Conservation (phyloP, 2,888 invertebrate genomes). For the Melipona beecheii region DNA sequence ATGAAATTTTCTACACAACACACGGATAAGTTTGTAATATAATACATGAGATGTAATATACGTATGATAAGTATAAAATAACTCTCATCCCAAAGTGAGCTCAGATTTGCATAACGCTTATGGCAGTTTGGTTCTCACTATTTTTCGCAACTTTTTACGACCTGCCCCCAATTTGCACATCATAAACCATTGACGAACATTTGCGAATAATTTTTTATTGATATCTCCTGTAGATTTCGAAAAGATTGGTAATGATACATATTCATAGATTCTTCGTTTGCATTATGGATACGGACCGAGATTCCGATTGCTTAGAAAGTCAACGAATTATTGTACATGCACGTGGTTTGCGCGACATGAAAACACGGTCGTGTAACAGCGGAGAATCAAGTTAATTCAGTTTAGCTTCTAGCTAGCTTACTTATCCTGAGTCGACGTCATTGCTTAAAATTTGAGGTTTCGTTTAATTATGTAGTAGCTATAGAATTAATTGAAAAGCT, state of each 20-base stretch:
- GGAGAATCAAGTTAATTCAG: slow-evolving; percentile 49
- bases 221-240: background rate
- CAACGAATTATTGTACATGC: slow-evolving; percentile 37
- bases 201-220: slow-evolving; percentile 13
- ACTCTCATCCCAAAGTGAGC: background rate
- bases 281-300: background rate
- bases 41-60: too few relatives aligned
- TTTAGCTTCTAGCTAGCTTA: slow-evolving; percentile 35
- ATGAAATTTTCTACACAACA: background rate
- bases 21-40: background rate
- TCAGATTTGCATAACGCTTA: slow-evolving; percentile 12
- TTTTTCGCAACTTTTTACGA: slow-evolving; percentile 33
- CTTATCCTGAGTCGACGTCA: slow-evolving; percentile 14
- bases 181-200: slow-evolving; percentile 27
- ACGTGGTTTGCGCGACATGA: slow-evolving; percentile 19
- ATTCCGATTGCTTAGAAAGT: slow-evolving; percentile 17
- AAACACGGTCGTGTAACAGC: slow-evolving; percentile 36
- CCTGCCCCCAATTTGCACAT: slow-evolving; percentile 17
- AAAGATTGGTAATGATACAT: background rate
- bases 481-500: too few relatives aligned
- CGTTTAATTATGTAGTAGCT: too few relatives aligned
- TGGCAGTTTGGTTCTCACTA: background rate
- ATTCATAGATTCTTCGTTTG: background rate
- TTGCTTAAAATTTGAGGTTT: slow-evolving; percentile 35
- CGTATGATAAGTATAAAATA: background rate